Evolutionary conservation across 2,888 invertebrate genomes (phyloP).

Genomic region (Spicauda simplicius): DNA sequence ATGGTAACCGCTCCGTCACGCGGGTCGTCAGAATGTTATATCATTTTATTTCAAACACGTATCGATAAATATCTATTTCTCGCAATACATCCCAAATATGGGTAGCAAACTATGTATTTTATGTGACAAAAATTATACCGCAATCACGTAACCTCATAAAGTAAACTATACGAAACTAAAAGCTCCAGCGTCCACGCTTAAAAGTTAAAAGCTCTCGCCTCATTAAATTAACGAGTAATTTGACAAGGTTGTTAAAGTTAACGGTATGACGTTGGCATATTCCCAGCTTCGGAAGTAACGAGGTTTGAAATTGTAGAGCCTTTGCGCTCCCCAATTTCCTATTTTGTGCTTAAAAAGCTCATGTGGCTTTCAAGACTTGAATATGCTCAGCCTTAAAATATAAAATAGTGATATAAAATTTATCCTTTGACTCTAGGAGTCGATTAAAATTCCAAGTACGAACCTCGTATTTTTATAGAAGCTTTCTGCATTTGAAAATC

Average conservation of each 20-base stretch:
- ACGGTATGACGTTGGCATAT: constrained; percentile 34
- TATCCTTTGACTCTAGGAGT: no score
- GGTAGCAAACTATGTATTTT: no score
- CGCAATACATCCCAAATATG: no score
- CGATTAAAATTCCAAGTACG: no score
- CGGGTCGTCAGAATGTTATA: no score
- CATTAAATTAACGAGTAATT: constrained; percentile 45
- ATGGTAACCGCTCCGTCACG: no score
- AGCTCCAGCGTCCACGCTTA: constrained; percentile 2
- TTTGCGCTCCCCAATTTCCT: constrained; percentile 19
- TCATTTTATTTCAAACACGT: no score
- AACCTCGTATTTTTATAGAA: no score
- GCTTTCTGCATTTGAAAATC: no score
- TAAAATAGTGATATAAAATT: no score
- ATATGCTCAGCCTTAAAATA: no score
- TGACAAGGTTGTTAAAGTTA: constrained; percentile 46
- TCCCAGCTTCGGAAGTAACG: constrained; percentile 21
- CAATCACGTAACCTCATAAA: constrained; percentile 12
- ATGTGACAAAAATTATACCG: neutral
- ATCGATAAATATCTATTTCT: no score
- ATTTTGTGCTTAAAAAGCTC: constrained; percentile 1
- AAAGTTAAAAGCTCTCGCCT: constrained; percentile 29
- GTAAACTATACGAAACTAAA: neutral
- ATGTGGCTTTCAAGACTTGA: neutral
- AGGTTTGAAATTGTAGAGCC: constrained; percentile 29